Conservation (phyloP, 2,888 invertebrate species). For the Agapostemon virescens region DNA sequence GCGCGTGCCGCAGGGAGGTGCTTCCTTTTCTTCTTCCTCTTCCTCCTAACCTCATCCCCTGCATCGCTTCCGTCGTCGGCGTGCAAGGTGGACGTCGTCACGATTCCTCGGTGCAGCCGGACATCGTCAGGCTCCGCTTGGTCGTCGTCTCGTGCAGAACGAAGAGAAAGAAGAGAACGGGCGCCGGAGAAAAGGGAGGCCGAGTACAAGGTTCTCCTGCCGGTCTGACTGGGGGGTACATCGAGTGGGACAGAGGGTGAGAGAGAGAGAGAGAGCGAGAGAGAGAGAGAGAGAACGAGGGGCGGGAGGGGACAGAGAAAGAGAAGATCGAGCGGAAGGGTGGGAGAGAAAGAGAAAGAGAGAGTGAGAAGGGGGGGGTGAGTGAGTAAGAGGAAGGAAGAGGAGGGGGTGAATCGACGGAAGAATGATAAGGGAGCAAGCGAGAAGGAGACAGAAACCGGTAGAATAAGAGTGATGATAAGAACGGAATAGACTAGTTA, state of each 20-base stretch:
- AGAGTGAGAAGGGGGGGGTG: neutral
- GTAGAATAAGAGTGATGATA: constrained; percentile 44
- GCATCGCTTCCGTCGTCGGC: constrained; percentile 31
- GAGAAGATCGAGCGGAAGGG: neutral
- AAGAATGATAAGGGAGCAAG: constrained; percentile 36
- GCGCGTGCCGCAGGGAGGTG: constrained; percentile 69
- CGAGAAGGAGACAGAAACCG: constrained; percentile 33
- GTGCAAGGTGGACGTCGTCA: constrained; percentile 19
- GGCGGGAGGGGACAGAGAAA: constrained; percentile 26
- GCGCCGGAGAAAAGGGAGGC: constrained; percentile 60
- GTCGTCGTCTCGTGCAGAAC: constrained; percentile 15
- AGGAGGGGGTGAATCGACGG: constrained; percentile 30
- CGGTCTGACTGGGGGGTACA: constrained; percentile 38
- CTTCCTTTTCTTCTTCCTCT: constrained; percentile 70
- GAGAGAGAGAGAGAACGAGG: constrained; percentile 20
- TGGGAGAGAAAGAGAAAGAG: neutral
- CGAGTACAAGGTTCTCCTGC: constrained; percentile 53
- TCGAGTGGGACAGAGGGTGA: constrained; percentile 14
- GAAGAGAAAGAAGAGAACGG: constrained; percentile 42
- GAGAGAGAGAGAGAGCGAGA: constrained; percentile 43
- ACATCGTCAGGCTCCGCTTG: constrained; percentile 16
- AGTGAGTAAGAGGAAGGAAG: neutral
- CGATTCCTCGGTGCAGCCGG: constrained; percentile 17
- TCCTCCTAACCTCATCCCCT: constrained; percentile 62
- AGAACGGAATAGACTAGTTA: constrained; percentile 46